Percentiles rank a stretch among this genome's conserved stretches.
Conservation (phyloP, 2,888 invertebrate species). For the Cosmia trapezina region DNA sequence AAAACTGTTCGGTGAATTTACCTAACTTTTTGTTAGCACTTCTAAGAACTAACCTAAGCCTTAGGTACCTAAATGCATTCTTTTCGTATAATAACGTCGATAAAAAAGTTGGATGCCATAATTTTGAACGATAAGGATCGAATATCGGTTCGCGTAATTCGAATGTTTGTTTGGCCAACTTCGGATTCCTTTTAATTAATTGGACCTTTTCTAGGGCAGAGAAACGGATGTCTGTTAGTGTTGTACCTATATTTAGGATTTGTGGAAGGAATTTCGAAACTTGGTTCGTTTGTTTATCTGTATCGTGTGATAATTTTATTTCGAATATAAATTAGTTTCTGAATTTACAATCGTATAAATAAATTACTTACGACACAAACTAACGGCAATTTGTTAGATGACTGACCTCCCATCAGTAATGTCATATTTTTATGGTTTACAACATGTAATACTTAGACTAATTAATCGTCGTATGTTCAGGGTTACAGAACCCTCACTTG, state of each 20-base stretch:
- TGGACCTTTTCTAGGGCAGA: constrained; percentile 72
- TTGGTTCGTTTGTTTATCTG: constrained; percentile 26
- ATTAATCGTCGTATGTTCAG: constrained; percentile 13
- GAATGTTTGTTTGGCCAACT: constrained; percentile 62
- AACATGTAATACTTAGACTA: constrained; percentile 1
- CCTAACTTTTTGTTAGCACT: constrained; percentile 87
- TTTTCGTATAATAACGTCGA: constrained; percentile 78
- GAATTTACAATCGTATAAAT: constrained; percentile 3
- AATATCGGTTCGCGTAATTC: constrained; percentile 70
- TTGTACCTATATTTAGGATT: constrained; percentile 25
- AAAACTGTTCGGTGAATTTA: constrained; percentile 89
- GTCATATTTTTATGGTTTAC: constrained; percentile 34
- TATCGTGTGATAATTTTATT: constrained; percentile 43
- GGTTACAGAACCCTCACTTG: constrained; percentile 15
- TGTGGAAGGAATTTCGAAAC: constrained; percentile 52
- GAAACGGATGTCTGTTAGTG: constrained; percentile 33
- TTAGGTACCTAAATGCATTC: constrained; percentile 81
- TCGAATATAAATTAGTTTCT: constrained; percentile 30
- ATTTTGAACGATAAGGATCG: constrained; percentile 83
- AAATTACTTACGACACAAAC: constrained; percentile 12
- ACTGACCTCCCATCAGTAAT: constrained; percentile 31
- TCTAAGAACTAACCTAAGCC: constrained; percentile 81
- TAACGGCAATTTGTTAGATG: constrained; percentile 21
- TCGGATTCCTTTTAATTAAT: constrained; percentile 74
- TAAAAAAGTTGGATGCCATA: constrained; percentile 84